A percentile compares a stretch with the other conserved stretches of the same genome.
phyloP scores from a whole-genome alignment of 2,797 vertebrate genomes.

The Coccyzus lansbergi region DNA sequence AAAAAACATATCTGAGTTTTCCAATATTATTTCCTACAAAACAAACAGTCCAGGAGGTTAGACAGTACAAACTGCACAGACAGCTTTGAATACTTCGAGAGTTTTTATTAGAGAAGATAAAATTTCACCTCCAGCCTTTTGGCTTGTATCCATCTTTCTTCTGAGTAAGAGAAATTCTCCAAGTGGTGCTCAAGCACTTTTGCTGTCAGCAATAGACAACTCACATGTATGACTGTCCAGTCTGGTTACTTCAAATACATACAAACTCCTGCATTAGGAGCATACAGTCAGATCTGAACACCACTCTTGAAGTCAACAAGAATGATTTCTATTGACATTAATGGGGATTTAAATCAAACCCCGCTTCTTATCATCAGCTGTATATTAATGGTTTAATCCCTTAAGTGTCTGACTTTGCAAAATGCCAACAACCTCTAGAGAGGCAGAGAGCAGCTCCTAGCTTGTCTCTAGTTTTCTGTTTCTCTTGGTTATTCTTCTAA shows the following conservation, averaged over 20 bases:
- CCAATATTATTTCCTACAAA: not conserved
- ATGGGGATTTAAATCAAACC: not conserved
- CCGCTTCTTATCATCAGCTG: not conserved
- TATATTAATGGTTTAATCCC: not conserved
- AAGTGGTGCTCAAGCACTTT: not conserved
- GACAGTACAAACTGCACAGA: not conserved
- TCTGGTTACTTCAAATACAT: not conserved
- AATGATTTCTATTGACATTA: not conserved
- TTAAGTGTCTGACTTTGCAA: not conserved
- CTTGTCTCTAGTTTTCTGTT: not conserved
- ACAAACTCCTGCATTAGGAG: not conserved
- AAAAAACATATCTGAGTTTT: not conserved
- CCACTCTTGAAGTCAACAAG: not conserved
- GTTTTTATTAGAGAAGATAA: not conserved
- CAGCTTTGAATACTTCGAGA: not conserved
- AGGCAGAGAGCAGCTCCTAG: accelerated
- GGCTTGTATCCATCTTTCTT: not conserved
- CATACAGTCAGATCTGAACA: accelerated
- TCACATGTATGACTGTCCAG: not conserved
- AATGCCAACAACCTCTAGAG: not conserved
- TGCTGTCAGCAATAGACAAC: not conserved
- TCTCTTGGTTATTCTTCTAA: not conserved
- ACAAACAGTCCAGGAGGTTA: not conserved
- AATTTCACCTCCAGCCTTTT: not conserved
- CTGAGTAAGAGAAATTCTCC: not conserved